Percentiles rank a stretch among this genome's conserved stretches.
Evolutionary conservation across 1,140 invertebrate genomes (phyloP).

Genomic region (Pantala flavescens): DNA sequence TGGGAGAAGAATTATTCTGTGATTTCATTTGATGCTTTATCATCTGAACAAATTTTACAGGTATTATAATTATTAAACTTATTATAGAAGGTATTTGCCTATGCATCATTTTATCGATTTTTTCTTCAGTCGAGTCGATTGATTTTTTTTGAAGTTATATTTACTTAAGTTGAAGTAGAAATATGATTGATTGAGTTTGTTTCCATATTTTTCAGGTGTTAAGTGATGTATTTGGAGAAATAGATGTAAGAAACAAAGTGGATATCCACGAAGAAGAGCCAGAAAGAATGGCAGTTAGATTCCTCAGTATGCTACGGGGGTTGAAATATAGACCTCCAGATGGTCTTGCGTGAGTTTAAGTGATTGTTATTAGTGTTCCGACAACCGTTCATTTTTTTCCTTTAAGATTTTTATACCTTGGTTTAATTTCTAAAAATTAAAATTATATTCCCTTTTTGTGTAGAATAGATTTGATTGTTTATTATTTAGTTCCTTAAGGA

Average conservation of each 20-base stretch:
- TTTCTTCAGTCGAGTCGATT: too few species aligned
- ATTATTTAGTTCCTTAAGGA: too few species aligned
- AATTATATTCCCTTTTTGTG: too few species aligned
- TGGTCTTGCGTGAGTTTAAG: slow-evolving; percentile 25
- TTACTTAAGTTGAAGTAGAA: too few species aligned
- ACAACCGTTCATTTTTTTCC: too few species aligned
- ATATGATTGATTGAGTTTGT: too few species aligned
- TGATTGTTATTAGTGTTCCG: neutral
- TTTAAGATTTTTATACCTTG: too few species aligned
- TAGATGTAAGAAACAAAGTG: slow-evolving; percentile 48
- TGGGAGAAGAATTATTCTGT: slow-evolving; percentile 70
- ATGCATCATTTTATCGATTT: too few species aligned
- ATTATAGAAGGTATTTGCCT: slow-evolving; percentile 11
- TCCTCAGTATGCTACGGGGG: slow-evolving; percentile 50
- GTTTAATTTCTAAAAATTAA: too few species aligned
- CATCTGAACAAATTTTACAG: slow-evolving; percentile 62
- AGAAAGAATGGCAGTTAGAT: slow-evolving; percentile 48
- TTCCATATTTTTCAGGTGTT: slow-evolving; percentile 37
- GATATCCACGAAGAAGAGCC: slow-evolving; percentile 53
- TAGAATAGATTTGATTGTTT: too few species aligned
- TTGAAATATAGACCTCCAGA: slow-evolving; percentile 59
- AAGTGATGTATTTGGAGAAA: slow-evolving; percentile 52
- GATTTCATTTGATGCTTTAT: slow-evolving; percentile 74
- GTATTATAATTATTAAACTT: slow-evolving; percentile 29
- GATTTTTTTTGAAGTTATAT: too few species aligned